Evolutionary conservation across 2,888 invertebrate genomes (phyloP).

Genomic region (Ochropacha duplaris): DNA sequence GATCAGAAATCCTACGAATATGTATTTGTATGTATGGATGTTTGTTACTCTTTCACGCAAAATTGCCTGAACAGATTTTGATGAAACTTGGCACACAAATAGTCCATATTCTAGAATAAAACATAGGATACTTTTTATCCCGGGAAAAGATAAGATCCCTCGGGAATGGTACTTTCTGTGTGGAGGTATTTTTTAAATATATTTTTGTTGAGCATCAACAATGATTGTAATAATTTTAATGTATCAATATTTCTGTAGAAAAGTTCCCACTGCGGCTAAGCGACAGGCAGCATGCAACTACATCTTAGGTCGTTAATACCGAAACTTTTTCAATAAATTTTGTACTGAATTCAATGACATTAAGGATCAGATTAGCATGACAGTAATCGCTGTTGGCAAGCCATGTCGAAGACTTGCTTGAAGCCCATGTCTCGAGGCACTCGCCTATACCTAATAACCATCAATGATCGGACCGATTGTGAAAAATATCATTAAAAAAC

Average conservation of each 20-base stretch:
- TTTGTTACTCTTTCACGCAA: too few species aligned
- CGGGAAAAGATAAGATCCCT: too few species aligned
- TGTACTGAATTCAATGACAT: constrained; percentile 24
- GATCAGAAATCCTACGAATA: too few species aligned
- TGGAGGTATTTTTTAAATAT: too few species aligned
- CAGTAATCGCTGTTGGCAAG: constrained; percentile 22
- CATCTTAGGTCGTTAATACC: constrained; percentile 38
- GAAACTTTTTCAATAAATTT: constrained; percentile 27
- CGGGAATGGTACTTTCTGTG: too few species aligned
- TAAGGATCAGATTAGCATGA: constrained; percentile 43
- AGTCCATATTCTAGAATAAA: too few species aligned
- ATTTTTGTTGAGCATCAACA: constrained; percentile 23
- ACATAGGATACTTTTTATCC: too few species aligned
- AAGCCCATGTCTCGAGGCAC: constrained; percentile 68
- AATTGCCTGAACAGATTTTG: too few species aligned
- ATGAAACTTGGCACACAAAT: too few species aligned
- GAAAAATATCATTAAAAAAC: constrained; percentile 84
- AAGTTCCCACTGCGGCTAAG: constrained; percentile 27
- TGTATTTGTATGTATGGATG: too few species aligned
- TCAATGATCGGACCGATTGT: constrained; percentile 81
- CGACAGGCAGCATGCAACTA: constrained; percentile 17
- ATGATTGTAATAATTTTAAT: constrained; percentile 28
- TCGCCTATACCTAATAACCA: constrained; percentile 79
- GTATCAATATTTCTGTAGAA: constrained; percentile 18
- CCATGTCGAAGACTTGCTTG: constrained; percentile 47